phyloP scores from a whole-genome alignment of 2,113 vertebrate species.

The Pachypanchax playfairii region DNA sequence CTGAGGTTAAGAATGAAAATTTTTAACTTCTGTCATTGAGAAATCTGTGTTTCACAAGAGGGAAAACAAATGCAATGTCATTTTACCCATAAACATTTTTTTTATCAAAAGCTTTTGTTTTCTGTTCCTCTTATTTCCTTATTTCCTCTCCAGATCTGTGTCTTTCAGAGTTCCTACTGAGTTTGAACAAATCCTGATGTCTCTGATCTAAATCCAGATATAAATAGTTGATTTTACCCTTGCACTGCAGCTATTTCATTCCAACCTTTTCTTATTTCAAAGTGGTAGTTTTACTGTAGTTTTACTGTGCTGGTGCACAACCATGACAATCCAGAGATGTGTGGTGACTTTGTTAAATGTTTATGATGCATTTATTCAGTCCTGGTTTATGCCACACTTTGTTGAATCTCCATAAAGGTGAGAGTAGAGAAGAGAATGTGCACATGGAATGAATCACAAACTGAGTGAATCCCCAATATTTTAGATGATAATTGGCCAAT shows the following conservation, averaged over 20 bases:
- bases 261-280: slow-evolving; percentile 10
- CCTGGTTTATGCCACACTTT: slow-evolving; percentile 12
- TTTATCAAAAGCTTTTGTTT: slow-evolving; percentile 4
- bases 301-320: neutral
- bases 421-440: too few species aligned
- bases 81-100: neutral
- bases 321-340: neutral
- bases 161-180: slow-evolving; percentile 31
- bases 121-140: neutral
- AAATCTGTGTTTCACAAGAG: slow-evolving; percentile 48
- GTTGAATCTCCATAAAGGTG: neutral
- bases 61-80: slow-evolving; percentile 32
- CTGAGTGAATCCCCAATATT: too few species aligned
- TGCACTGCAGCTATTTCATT: neutral
- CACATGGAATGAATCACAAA: too few species aligned
- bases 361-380: slow-evolving; percentile 1
- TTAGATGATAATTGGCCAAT: too few species aligned
- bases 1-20: neutral
- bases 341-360: too few species aligned
- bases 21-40: slow-evolving; percentile 25
- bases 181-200: slow-evolving; percentile 46
- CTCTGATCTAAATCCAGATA: slow-evolving; percentile 42
- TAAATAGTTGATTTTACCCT: slow-evolving; percentile 24
- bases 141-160: neutral
- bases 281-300: slow-evolving; percentile 5